A percentile compares a stretch with the other conserved stretches of the same genome.
Conservation (phyloP, 2,888 invertebrate species). For the Apoda limacodes region DNA sequence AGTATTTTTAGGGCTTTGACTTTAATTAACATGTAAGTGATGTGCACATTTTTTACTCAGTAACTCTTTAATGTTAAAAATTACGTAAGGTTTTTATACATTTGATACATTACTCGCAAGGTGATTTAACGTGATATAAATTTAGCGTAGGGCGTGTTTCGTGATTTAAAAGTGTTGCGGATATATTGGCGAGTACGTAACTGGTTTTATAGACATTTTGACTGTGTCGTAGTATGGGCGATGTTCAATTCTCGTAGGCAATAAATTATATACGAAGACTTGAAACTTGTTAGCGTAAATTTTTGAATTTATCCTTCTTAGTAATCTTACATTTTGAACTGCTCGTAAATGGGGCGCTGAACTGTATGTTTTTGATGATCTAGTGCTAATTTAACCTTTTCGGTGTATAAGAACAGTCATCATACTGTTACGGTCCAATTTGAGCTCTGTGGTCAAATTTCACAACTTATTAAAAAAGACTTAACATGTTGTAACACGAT, state of each 20-base stretch:
- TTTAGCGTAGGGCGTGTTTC: conserved; percentile 55
- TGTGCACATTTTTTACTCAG: conserved; percentile 55
- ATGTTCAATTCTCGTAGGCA: no score
- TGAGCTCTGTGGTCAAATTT: no score
- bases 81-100: conserved; percentile 62
- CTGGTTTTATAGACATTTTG: no score
- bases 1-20: conserved; percentile 54
- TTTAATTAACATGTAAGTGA: conserved; percentile 51
- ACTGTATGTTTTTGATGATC: no score
- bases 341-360: no score
- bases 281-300: conserved; percentile 52
- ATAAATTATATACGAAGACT: conserved; percentile 59
- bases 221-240: no score
- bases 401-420: no score
- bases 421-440: no score
- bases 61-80: conserved; percentile 52
- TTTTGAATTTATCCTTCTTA: conserved; percentile 52
- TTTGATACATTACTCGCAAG: conserved; percentile 67
- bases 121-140: conserved; percentile 66
- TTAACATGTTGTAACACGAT: no score
- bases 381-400: no score
- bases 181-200: conserved; percentile 37
- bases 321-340: no score
- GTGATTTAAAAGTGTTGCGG: conserved; percentile 55
- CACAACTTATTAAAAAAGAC: no score